phyloP scores from a whole-genome alignment of 1,140 invertebrate genomes.

The Anoplophora glabripennis region DNA sequence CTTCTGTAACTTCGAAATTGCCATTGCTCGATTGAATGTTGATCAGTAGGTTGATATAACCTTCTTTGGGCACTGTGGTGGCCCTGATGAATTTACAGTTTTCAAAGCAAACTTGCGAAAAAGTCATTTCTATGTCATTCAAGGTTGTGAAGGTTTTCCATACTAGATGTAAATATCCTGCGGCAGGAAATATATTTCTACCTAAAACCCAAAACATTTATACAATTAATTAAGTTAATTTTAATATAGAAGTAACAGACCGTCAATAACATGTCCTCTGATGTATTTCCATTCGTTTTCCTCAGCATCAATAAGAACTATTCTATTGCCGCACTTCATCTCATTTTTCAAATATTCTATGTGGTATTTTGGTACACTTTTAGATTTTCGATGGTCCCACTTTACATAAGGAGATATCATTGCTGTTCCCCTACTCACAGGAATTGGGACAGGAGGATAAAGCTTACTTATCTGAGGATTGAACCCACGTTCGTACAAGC shows the following conservation, averaged over 20 bases:
- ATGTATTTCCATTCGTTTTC: conserved; percentile 75
- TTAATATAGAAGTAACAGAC: conserved; percentile 39
- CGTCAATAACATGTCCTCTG: conserved; percentile 84
- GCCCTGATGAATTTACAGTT: conserved; percentile 80
- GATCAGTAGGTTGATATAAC: conserved; percentile 69
- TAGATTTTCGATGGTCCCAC: conserved; percentile 63
- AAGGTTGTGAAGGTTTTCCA: conserved; percentile 87
- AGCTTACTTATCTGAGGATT: conserved; percentile 54
- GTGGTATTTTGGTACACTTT: conserved; percentile 42
- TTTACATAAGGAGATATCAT: conserved; percentile 60
- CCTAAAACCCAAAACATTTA: conserved; percentile 50
- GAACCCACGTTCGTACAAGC: conserved; percentile 59
- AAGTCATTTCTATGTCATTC: conserved; percentile 62
- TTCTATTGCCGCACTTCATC: conserved; percentile 57
- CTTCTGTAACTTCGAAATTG: conserved; percentile 65
- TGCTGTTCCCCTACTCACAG: conserved; percentile 60
- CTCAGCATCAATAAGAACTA: conserved; percentile 55
- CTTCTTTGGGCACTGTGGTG: conserved; percentile 72
- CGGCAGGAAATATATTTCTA: conserved; percentile 84
- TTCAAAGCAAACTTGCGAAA: conserved; percentile 80
- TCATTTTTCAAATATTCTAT: conserved; percentile 46
- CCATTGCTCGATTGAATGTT: conserved; percentile 79
- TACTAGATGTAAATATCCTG: conserved; percentile 80
- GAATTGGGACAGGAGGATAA: conserved; percentile 55
- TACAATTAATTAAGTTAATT: too few species aligned